Evolutionary conservation across 1,140 invertebrate species (phyloP), one percentile per base, ranked within the genome.

Genomic region (Rhynchophorus ferrugineus): DNA sequence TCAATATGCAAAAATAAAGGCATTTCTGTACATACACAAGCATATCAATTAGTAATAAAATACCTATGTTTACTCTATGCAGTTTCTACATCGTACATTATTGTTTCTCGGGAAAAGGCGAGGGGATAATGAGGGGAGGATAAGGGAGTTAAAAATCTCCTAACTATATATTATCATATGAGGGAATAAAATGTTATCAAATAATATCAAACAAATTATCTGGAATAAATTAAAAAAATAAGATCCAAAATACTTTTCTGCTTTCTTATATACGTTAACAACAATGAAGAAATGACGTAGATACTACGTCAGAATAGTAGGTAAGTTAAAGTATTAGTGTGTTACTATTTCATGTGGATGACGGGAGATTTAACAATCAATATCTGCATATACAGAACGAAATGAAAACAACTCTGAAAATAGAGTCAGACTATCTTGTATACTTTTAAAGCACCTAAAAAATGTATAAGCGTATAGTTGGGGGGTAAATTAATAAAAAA

Each of bases 1-100:
- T 35, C 34, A 49, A 45, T 48, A 38, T 54, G 45, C 52, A 58
- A 58, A 58, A 49, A 55, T 44, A 51, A 44, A 43, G 13, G 18
- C 20, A 45, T 36, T 39, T 51, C 42, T 56, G 34, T 56, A 51
- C 54, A 56, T 29, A 50, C 22, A 44, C 42, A 56, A 34, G 45
- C 47, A 11, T 22, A 6, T 46, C 17, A 41, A 56, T 49, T 44
- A 54, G 44, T 54, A 44, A 49, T 47, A 48, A 41, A 49, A 46
- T 46, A 54, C 17, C 22, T 35, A 33, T 35, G 16, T 37, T 36
- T 47, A 19, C 16, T 45, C 21, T 45, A 29, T 14, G 17, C 17
- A 45, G 2, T 20, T 16, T 11, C 24, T 21, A 45, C 35, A 33
- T 16, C 9, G 35, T n/a, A 20, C 11, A 43, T 43, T 36, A 36